Evolutionary conservation across 2,888 invertebrate genomes (phyloP), one percentile per base, ranked within the genome.

Genomic region (Clunio marinus): DNA sequence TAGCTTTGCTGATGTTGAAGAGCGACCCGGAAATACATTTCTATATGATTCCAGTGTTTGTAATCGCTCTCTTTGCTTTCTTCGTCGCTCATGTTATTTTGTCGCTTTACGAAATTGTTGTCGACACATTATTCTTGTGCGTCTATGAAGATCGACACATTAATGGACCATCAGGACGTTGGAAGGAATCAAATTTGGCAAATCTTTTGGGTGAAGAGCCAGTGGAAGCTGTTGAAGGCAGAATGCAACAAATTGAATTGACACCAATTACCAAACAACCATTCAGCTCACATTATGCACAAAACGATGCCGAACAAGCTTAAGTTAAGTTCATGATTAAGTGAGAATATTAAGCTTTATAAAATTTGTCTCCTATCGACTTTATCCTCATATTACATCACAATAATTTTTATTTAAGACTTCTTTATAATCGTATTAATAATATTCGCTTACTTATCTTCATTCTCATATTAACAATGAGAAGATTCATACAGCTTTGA

Each of bases 71-170:
- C 58, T 95, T 90, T 77, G 85, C 94, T 1, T 96, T 93, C 78
- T 92, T 96, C 75, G 91, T 96, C 71, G 91, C 96, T 5, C 95
- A 96, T 76, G 92, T 93, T 77, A 89, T 96, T 70, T 84, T 96
- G 68, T 94, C 95, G 4, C 83, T 96, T 2, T 96, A 95, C 75
- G 96, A 96, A 88, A 94, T 95, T 87, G 92, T 95, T 8, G 89
- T 96, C 5, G 96, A 96, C 77, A 93, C 96, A 0, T 81, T 97
- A 67, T 92, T 96, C 78, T 80, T 97, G 71, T 97, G 96, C 77
- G 92, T 94, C 74, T 96, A 95, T 75, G 95, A 96, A 77, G 95
- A 94, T 76, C 88, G 89, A n/a, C 41, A 41, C 15, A 83, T 88
- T 77, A 93, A 93, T 76, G 88, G 89, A 1, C 84, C 84, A 0